Percentiles rank a stretch among this genome's conserved stretches.
Evolutionary conservation across 2,888 invertebrate genomes (phyloP).

Genomic region (Rhagonycha lutea): DNA sequence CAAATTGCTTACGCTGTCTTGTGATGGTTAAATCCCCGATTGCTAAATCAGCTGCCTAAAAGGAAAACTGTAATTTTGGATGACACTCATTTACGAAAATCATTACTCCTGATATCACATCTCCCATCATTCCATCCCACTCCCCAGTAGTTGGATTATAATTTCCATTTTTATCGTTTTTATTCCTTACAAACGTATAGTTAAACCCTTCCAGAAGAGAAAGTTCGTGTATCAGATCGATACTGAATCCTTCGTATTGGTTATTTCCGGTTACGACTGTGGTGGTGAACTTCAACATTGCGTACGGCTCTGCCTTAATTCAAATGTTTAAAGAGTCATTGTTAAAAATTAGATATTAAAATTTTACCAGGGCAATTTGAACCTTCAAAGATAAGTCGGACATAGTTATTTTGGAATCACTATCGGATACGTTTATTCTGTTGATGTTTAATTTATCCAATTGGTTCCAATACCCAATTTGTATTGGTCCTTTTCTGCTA

Average conservation of each 20-base stretch:
- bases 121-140: conserved; percentile 77
- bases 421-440: conserved; percentile 42
- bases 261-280: conserved; percentile 59
- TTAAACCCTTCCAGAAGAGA: conserved; percentile 62
- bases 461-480: conserved; percentile 52
- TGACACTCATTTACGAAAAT: background rate
- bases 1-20: conserved; percentile 81
- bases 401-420: conserved; percentile 63
- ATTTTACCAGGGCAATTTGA: conserved; percentile 70
- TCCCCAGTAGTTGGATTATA: conserved; percentile 55
- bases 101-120: conserved; percentile 40
- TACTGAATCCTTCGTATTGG: conserved; percentile 65
- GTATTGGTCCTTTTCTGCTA: conserved; percentile 49
- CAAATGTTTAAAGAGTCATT: conserved; percentile 9
- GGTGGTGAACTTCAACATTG: conserved; percentile 62
- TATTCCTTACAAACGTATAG: conserved; percentile 59
- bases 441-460: conserved; percentile 50
- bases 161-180: conserved; percentile 49
- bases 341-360: background rate
- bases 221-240: conserved; percentile 66
- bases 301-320: conserved; percentile 66
- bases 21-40: conserved; percentile 92
- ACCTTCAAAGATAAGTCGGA: conserved; percentile 74
- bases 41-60: conserved; percentile 85
- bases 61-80: conserved; percentile 7